Conservation (phyloP, 2,113 vertebrate species). For the Amazona vittata region DNA sequence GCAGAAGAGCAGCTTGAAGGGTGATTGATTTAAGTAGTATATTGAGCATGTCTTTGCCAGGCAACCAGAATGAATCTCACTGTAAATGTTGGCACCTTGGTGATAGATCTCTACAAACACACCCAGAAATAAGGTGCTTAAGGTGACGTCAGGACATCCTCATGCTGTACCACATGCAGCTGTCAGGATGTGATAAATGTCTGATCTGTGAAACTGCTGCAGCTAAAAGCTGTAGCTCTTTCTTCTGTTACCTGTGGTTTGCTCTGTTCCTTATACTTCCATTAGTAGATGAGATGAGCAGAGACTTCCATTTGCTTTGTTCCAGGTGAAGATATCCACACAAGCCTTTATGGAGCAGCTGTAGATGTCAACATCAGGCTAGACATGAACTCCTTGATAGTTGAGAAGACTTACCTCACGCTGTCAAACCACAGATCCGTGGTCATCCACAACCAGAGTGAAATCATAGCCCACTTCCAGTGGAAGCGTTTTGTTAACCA, state of each 20-base stretch:
- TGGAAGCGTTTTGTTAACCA: slow-evolving; percentile 80
- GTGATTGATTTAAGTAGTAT: slow-evolving; percentile 32
- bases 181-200: not conserved
- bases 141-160: not conserved
- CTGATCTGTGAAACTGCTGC: not conserved
- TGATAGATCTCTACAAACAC: not conserved
- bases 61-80: not conserved
- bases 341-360: slow-evolving; percentile 79
- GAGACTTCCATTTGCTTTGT: slow-evolving; percentile 25
- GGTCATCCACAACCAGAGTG: slow-evolving; percentile 79
- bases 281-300: not conserved
- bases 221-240: not conserved
- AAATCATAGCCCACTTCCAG: slow-evolving; percentile 80
- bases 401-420: slow-evolving; percentile 82
- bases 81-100: not conserved
- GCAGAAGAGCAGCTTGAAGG: slow-evolving; percentile 32
- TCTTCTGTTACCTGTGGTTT: not conserved
- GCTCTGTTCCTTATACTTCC: not conserved
- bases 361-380: slow-evolving; percentile 79
- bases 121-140: not conserved
- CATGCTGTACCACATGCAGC: rapidly evolving
- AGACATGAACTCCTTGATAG: slow-evolving; percentile 65
- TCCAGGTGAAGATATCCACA: slow-evolving; percentile 80
- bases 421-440: slow-evolving; percentile 68
- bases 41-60: not conserved